These are phyloP conservation scores for Phalacrocorax aristotelis DNA, from an alignment of 2,113 vertebrate species.

Conservation along the genomic window DNA sequence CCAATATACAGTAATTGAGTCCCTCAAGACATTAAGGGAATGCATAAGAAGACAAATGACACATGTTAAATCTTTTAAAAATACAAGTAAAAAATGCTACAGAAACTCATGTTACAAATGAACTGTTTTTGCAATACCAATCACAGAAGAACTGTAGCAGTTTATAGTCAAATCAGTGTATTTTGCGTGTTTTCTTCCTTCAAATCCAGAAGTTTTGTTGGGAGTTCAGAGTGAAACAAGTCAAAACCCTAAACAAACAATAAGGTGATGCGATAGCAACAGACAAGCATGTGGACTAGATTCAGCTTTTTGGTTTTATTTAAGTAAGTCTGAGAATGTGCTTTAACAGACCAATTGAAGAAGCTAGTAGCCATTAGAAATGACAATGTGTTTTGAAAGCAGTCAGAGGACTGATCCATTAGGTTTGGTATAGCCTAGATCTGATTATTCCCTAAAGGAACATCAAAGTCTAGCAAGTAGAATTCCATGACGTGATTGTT, in stretches of 20 bases:
- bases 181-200: constrained; percentile 69
- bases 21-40: constrained; percentile 75
- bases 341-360: constrained; percentile 71
- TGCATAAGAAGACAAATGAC: constrained; percentile 73
- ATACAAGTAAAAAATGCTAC: constrained; percentile 73
- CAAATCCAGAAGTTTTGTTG: constrained; percentile 62
- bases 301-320: constrained; percentile 75
- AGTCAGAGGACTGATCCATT: constrained; percentile 62
- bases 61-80: constrained; percentile 68
- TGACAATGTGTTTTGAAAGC: constrained; percentile 46
- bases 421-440: constrained; percentile 65
- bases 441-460: constrained; percentile 34
- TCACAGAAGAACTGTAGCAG: constrained; percentile 63
- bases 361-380: constrained; percentile 54
- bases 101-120: constrained; percentile 70
- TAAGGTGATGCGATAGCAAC: constrained; percentile 65
- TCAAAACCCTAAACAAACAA: constrained; percentile 64
- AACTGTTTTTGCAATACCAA: constrained; percentile 62
- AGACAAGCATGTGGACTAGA: constrained; percentile 66
- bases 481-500: constrained; percentile 40
- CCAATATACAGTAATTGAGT: constrained; percentile 73
- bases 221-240: constrained; percentile 61
- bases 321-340: constrained; percentile 67
- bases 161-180: constrained; percentile 69
- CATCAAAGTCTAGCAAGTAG: constrained; percentile 31